Evolutionary conservation across 2,113 vertebrate genomes (phyloP), one percentile per base, ranked within the genome.

Genomic region (Equus przewalskii): DNA sequence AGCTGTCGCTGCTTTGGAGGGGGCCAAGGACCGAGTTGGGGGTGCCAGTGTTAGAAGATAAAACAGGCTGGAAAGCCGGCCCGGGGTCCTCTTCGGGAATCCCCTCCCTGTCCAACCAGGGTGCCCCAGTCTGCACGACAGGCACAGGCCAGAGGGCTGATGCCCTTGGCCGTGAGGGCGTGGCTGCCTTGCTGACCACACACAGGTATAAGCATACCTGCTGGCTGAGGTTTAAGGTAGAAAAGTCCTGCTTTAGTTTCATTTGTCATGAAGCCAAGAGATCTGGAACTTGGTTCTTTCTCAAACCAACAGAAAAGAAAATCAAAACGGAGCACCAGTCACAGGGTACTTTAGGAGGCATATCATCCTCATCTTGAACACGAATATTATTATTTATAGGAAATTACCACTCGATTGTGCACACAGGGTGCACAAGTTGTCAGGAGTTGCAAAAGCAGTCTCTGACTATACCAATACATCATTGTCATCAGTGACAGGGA

Each of bases 71-170:
- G 49, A 62, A 60, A 19, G 3, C 28, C 2, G 4, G 7, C 4
- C 28, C 10, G 24, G 14, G 16, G 30, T 56, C 28, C 1, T 33
- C 56, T 30, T 49, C 24, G 56, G 56, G 3, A 14, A 26, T 21
- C 5, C 49, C 69, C 16, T n/a, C 18, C 10, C 24, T 1, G 2
- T 22, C 10, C 28, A 46, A 49, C 33, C 28, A 69, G 22, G 21
- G 19, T 1, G 0, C 21, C 33, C n/a, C 70, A 4, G 5, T 13
- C 11, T 30, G 81, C 58, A 26, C 0, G 1, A 11, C 7, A 6
- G 33, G 30, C 56, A 21, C 5, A 7, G 46, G 16, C 7, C 54
- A 24, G 46, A 75, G 24, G 3, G 36, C 11, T 10, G 28, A 67
- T 16, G 0, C 9, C 18, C 46, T 13, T 33, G n/a, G 24, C 9